Percentiles rank a stretch among this genome's conserved stretches.
These are phyloP conservation scores for Athripsodes cinereus DNA, from an alignment of 2,888 invertebrate genomes.

Conservation along the genomic window DNA sequence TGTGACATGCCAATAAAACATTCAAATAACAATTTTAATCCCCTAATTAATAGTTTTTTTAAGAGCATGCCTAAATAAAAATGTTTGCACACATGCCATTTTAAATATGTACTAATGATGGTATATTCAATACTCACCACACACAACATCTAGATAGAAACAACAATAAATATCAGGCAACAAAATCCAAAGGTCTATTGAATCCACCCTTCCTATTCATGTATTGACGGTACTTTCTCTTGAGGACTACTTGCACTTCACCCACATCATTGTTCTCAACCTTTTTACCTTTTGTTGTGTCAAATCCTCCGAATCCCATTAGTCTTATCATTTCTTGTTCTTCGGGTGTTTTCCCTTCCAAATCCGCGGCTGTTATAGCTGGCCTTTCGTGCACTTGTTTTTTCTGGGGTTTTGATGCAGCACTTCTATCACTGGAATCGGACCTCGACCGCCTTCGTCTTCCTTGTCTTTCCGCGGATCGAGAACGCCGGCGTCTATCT, in stretches of 20 bases:
- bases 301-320: slow-evolving; percentile 97
- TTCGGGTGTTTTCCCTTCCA: slow-evolving; percentile 85
- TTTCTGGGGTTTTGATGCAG: neutral
- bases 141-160: too few relatives aligned
- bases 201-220: slow-evolving; percentile 99
- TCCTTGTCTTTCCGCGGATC: slow-evolving; percentile 29
- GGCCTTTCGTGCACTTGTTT: slow-evolving; percentile 49
- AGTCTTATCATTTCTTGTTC: slow-evolving; percentile 92
- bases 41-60: too few relatives aligned
- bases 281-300: slow-evolving; percentile 93
- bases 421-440: slow-evolving; percentile 30
- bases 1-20: too few relatives aligned
- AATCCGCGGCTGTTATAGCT: slow-evolving; percentile 71
- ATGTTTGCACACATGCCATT: too few relatives aligned
- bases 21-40: too few relatives aligned
- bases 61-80: too few relatives aligned
- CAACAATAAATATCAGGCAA: slow-evolving; percentile 59
- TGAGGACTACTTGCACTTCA: slow-evolving; percentile 92
- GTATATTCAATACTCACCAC: too few relatives aligned
- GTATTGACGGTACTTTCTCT: slow-evolving; percentile 96
- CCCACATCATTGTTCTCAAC: slow-evolving; percentile 91
- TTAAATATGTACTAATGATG: too few relatives aligned
- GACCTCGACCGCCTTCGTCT: slow-evolving; percentile 33
- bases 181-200: slow-evolving; percentile 95
- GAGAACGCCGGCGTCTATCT: slow-evolving; percentile 31